Percentiles rank a stretch among this genome's conserved stretches.
phyloP scores from a whole-genome alignment of 2,888 invertebrate genomes.

The Athetis lepigone region DNA sequence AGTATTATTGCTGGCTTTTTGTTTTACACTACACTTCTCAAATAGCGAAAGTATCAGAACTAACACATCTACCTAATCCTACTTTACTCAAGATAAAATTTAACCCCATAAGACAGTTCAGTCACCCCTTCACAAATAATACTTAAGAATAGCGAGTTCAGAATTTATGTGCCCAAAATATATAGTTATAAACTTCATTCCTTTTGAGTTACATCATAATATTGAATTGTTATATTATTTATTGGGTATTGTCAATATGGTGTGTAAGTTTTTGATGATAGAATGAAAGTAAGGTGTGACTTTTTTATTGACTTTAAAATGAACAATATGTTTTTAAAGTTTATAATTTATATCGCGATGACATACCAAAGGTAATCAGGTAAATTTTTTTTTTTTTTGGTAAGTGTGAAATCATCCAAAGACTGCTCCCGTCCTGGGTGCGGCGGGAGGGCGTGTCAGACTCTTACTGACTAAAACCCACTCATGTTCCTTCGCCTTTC shows the following conservation, averaged over 20 bases:
- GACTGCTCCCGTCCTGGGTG: no score
- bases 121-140: constrained; percentile 81
- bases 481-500: no score
- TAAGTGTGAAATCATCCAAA: no score
- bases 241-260: constrained; percentile 68
- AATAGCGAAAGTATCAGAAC: constrained; percentile 69
- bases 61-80: constrained; percentile 34
- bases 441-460: no score
- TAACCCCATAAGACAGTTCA: constrained; percentile 59
- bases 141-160: constrained; percentile 67
- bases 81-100: constrained; percentile 23
- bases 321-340: no score
- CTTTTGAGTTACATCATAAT: constrained; percentile 85
- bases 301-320: no score
- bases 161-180: constrained; percentile 87
- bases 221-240: constrained; percentile 86
- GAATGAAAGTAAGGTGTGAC: not conserved
- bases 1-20: no score
- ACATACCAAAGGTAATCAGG: no score
- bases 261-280: constrained; percentile 27
- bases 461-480: no score
- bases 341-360: no score
- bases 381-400: no score
- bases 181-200: constrained; percentile 74
- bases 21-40: not conserved